Conservation (phyloP, 2,113 vertebrate species). For the Carassius carassius region DNA sequence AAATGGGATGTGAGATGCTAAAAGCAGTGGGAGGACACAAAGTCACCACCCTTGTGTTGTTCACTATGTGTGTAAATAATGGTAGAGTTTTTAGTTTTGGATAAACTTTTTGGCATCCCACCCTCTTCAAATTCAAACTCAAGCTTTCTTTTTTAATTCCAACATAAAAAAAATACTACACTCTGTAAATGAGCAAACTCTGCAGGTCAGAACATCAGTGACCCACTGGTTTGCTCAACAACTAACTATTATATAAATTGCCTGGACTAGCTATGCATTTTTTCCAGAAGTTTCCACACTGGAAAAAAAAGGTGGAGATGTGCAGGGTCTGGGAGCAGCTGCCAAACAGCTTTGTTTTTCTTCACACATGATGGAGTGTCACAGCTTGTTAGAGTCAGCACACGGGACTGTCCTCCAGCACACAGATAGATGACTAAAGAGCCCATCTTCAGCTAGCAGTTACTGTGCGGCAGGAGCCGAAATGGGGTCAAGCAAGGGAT, state of each 20-base stretch:
- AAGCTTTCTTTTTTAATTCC: not conserved
- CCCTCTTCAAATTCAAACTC: not conserved
- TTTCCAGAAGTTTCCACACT: constrained; percentile 54
- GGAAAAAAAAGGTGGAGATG: constrained; percentile 39
- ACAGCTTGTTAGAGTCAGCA: constrained; percentile 56
- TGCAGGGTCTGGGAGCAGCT: constrained; percentile 45
- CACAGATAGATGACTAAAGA: constrained; percentile 52
- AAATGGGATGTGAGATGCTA: constrained; percentile 23
- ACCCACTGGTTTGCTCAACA: constrained; percentile 33
- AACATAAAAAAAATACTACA: not conserved
- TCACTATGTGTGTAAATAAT: not conserved
- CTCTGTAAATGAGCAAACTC: not conserved
- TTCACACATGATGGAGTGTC: constrained; percentile 52
- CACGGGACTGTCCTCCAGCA: constrained; percentile 32
- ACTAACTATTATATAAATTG: constrained; percentile 45
- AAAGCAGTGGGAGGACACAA: constrained; percentile 49
- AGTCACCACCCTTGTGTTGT: not conserved
- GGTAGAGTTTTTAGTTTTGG: not conserved
- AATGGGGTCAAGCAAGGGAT: constrained; percentile 8
- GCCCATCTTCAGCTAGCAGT: constrained; percentile 44
- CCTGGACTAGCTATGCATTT: constrained; percentile 29
- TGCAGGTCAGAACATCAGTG: constrained; percentile 9
- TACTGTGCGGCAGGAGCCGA: constrained; percentile 2
- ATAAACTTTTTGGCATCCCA: not conserved
- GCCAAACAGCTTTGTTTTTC: constrained; percentile 54